Conservation (phyloP, 2,113 vertebrate species). For the Pteronura brasiliensis region DNA sequence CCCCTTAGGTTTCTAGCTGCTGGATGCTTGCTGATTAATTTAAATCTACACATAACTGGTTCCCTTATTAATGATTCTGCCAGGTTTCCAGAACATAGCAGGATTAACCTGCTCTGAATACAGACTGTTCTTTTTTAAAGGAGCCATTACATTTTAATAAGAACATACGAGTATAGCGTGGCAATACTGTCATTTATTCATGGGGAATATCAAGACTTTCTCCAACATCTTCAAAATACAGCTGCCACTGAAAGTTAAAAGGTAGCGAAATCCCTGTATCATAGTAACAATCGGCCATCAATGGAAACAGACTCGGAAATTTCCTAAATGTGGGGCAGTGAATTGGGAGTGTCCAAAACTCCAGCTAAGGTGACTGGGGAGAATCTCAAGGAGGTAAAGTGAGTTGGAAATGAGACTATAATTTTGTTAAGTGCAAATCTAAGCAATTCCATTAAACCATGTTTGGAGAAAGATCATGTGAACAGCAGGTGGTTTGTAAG, state of each 20-base stretch:
- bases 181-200: neutral
- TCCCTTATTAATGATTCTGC: slow-evolving; percentile 74
- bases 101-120: slow-evolving; percentile 59
- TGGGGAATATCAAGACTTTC: neutral
- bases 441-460: slow-evolving; percentile 4
- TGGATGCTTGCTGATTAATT: slow-evolving; percentile 75
- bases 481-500: neutral
- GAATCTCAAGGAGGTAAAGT: neutral
- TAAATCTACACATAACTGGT: slow-evolving; percentile 72
- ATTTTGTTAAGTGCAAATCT: neutral
- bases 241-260: slow-evolving; percentile 1
- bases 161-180: neutral
- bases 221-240: neutral
- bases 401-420: neutral
- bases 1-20: slow-evolving; percentile 65
- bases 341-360: neutral
- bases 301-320: neutral
- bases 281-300: neutral
- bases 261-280: neutral
- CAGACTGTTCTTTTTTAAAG: slow-evolving; percentile 59
- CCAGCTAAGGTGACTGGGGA: neutral
- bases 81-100: slow-evolving; percentile 65
- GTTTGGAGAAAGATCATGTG: neutral
- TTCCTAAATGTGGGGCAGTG: neutral
- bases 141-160: slow-evolving; percentile 9